These are phyloP conservation scores for Drosophila takahashii DNA, from an alignment of 1,140 invertebrate species.

Conservation along the genomic window DNA sequence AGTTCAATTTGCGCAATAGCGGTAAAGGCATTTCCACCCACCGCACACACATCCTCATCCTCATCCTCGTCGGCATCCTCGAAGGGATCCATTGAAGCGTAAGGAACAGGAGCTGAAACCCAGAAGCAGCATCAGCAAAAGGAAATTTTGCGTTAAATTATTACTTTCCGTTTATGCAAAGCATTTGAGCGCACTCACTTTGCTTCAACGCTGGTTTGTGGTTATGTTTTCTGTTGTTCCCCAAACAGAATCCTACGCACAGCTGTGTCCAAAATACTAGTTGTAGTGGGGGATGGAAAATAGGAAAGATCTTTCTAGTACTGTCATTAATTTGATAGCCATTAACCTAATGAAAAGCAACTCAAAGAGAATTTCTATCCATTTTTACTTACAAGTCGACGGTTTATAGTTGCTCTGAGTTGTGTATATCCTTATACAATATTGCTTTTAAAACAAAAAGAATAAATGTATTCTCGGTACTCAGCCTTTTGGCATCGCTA, in stretches of 20 bases:
- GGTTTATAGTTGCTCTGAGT: no score
- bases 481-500: no score
- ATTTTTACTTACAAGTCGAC: neutral
- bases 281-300: neutral
- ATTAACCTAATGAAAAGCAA: neutral
- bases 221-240: slow-evolving; percentile 59
- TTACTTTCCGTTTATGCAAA: slow-evolving; percentile 84
- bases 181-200: slow-evolving; percentile 79
- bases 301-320: neutral
- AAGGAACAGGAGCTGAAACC: slow-evolving; percentile 68
- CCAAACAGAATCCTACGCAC: slow-evolving; percentile 12
- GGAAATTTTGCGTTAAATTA: slow-evolving; percentile 84
- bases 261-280: neutral
- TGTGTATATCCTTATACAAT: no score
- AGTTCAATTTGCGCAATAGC: slow-evolving; percentile 79
- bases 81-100: slow-evolving; percentile 69
- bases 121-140: slow-evolving; percentile 67
- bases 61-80: slow-evolving; percentile 13
- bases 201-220: slow-evolving; percentile 59
- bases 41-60: slow-evolving; percentile 13
- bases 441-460: no score
- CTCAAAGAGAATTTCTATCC: neutral
- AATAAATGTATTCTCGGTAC: no score
- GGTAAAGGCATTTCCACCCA: slow-evolving; percentile 63
- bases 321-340: neutral